Evolutionary conservation across 2,797 vertebrate genomes (phyloP), one percentile per base, ranked within the genome.

Genomic region (Valencia hispanica): DNA sequence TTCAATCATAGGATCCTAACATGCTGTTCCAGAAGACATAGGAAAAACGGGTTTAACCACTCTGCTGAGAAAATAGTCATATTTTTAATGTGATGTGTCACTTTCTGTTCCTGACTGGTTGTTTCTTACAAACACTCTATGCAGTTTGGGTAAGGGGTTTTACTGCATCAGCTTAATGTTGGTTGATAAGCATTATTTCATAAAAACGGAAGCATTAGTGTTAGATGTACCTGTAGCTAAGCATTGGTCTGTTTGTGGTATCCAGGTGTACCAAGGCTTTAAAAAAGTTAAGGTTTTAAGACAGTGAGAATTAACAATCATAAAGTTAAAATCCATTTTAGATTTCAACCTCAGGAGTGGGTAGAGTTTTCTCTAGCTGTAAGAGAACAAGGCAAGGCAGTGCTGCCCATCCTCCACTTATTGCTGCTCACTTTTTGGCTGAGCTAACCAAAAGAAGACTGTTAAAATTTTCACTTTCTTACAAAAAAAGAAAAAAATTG

Each of bases 121-220:
- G 41, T 72, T 55, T 75, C 74, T 74, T 43, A 78, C 39, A 41
- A 70, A 66, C 43, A 53, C 47, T 25, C 2, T 8, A 11, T 27
- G n/a, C 45, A 47, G 25, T 50, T 9, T 65, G 45, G 34, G 20
- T 22, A 12, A 25, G 48, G n/a, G 45, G 45, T 47, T 14, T 50
- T 50, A 15, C 14, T 17, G 14, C 12, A 27, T 32, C n/a, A 43
- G 4, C 41, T 74, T 59, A n/a, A 53, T 65, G 17, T 72, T 78
- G 72, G 18, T n/a, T 34, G 17, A 36, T 78, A 12, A 71, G 72
- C 57, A 18, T 78, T 69, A 59, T 6, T n/a, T n/a, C 59, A n/a
- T 68, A 22, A 78, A 79, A 74, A 32, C 20, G 32, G 48, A 75
- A 73, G 43, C 74, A 14, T 89, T 88, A 84, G 83, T 74, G 76